These are phyloP conservation scores for Channa argus DNA, from an alignment of 2,113 vertebrate genomes.

Conservation along the genomic window DNA sequence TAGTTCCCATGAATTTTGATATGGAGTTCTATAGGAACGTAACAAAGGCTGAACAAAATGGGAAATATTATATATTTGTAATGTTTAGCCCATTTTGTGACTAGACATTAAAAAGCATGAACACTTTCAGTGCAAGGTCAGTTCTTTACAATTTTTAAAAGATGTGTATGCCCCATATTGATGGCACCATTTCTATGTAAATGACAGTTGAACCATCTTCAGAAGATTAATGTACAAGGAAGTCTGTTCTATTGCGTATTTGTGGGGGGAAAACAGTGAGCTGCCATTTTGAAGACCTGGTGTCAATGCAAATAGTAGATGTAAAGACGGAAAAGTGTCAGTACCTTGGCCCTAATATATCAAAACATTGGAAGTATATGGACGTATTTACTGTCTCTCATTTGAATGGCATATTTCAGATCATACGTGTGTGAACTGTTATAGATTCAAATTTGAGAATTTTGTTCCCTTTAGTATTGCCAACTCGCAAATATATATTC, in stretches of 20 bases:
- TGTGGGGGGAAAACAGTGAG: conserved; percentile 64
- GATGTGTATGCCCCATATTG: conserved; percentile 86
- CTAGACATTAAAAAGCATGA: conserved; percentile 83
- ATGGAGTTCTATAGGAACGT: conserved; percentile 83
- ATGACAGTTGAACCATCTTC: conserved; percentile 81
- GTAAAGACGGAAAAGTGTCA: conserved; percentile 64
- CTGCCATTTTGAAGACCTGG: conserved; percentile 66
- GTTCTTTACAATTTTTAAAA: conserved; percentile 86
- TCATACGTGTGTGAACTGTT: conserved; percentile 76
- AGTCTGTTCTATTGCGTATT: conserved; percentile 75
- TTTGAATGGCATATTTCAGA: conserved; percentile 73
- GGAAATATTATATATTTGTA: conserved; percentile 86
- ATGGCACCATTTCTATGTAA: conserved; percentile 87
- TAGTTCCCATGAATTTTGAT: conserved; percentile 93
- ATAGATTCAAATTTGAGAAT: conserved; percentile 71
- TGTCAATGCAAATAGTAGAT: conserved; percentile 63
- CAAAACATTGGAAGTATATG: conserved; percentile 72
- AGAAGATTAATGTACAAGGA: conserved; percentile 75
- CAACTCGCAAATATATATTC: conserved; percentile 80
- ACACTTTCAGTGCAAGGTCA: conserved; percentile 84
- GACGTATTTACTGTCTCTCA: conserved; percentile 75
- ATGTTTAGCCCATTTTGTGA: conserved; percentile 85
- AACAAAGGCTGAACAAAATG: conserved; percentile 83
- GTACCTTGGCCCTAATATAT: conserved; percentile 69
- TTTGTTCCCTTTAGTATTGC: conserved; percentile 78